Evolutionary conservation across 2,797 vertebrate species (phyloP).

Genomic region (Catostomus latipinnis): DNA sequence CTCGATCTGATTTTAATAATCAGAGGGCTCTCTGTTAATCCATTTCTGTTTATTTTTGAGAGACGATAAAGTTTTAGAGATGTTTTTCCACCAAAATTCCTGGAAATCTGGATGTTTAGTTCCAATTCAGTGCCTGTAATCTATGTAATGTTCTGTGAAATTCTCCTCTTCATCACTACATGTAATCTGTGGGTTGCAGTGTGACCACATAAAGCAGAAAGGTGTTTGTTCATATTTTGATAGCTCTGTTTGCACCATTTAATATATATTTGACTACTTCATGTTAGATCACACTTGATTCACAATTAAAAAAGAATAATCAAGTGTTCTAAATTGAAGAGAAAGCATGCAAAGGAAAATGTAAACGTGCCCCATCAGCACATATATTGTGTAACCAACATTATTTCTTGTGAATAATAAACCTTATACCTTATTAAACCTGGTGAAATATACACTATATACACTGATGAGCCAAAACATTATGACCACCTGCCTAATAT

Average conservation of each 20-base stretch:
- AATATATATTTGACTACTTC: background rate
- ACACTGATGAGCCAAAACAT: too few relatives aligned
- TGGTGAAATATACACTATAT: too few relatives aligned
- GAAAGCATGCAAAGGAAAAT: too few relatives aligned
- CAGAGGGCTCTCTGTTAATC: constrained; percentile 54
- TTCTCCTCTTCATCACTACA: background rate
- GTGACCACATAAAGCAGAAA: background rate
- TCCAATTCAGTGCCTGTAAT: background rate
- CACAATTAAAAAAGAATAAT: constrained; percentile 8
- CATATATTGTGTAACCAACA: too few relatives aligned
- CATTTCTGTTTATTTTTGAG: constrained; percentile 64
- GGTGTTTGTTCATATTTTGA: background rate
- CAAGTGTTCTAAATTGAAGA: too few relatives aligned
- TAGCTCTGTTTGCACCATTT: constrained; percentile 19
- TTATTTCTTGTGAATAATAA: too few relatives aligned
- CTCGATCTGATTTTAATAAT: constrained; percentile 68
- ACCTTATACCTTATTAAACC: too few relatives aligned
- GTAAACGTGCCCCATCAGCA: too few relatives aligned
- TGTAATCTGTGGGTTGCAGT: background rate
- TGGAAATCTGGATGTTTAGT: constrained; percentile 31
- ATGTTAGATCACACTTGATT: background rate
- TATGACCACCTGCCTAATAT: too few relatives aligned
- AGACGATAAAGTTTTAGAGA: background rate
- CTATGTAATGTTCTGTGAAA: background rate
- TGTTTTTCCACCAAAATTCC: constrained; percentile 32